phyloP scores from a whole-genome alignment of 2,888 invertebrate genomes.

The Allolobophora icterica region DNA sequence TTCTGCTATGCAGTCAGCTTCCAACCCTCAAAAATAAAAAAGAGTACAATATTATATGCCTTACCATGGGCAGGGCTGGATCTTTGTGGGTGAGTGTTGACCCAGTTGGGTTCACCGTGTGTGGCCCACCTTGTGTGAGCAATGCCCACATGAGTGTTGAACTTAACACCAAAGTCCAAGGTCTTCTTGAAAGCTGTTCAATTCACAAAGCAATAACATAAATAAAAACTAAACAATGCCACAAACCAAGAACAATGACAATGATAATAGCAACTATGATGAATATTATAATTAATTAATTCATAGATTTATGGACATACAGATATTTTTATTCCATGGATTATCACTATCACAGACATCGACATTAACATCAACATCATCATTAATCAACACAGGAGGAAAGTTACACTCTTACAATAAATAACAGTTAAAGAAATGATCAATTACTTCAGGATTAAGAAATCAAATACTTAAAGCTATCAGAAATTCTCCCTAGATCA shows the following conservation, averaged over 20 bases:
- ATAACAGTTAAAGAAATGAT: neutral
- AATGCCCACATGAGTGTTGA: slow-evolving; percentile 89
- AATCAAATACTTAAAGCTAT: neutral
- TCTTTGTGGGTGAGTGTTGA: slow-evolving; percentile 96
- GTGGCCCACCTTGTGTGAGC: slow-evolving; percentile 99
- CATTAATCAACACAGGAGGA: neutral
- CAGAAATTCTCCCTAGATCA: neutral
- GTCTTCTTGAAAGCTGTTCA: slow-evolving; percentile 50
- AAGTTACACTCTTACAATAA: neutral
- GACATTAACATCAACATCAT: neutral
- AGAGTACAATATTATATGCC: neutral
- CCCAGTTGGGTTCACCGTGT: slow-evolving; percentile 91
- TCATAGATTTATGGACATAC: neutral
- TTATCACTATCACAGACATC: too few species aligned
- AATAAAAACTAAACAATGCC: neutral
- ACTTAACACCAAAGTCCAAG: slow-evolving; percentile 76
- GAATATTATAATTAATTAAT: neutral
- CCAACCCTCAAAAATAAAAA: neutral
- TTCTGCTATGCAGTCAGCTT: neutral
- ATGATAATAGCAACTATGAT: neutral
- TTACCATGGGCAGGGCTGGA: slow-evolving; percentile 67
- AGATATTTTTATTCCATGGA: too few species aligned
- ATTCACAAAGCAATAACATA: neutral
- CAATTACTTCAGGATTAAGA: neutral
- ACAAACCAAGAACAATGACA: neutral